phyloP scores from a whole-genome alignment of 1,140 invertebrate genomes.

The Melanaphis sacchari region DNA sequence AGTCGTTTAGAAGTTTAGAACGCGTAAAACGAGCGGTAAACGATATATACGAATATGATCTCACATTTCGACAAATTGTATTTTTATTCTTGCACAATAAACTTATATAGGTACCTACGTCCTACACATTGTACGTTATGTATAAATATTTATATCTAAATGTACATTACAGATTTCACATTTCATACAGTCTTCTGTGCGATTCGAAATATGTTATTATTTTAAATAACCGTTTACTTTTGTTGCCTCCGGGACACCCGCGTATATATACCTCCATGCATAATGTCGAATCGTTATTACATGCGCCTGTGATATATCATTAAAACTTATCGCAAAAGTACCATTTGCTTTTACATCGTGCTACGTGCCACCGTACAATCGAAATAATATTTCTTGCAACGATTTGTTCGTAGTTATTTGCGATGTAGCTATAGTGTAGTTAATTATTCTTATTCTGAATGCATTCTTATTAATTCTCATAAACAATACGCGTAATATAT shows the following conservation, averaged over 20 bases:
- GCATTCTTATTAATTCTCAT: background rate
- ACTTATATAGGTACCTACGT: background rate
- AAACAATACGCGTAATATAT: background rate
- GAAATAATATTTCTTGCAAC: background rate
- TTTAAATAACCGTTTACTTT: conserved; percentile 5
- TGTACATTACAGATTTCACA: background rate
- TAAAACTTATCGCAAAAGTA: background rate
- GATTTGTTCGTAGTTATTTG: background rate
- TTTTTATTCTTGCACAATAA: background rate
- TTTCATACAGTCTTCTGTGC: background rate
- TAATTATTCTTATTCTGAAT: background rate
- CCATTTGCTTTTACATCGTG: background rate
- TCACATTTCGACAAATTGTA: background rate
- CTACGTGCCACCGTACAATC: background rate
- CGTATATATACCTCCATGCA: background rate
- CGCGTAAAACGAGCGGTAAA: background rate
- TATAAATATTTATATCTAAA: background rate
- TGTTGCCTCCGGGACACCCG: background rate
- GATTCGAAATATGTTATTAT: background rate
- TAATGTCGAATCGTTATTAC: background rate
- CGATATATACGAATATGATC: background rate
- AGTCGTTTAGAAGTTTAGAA: background rate
- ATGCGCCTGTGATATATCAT: background rate
- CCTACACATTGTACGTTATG: background rate
- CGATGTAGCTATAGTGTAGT: no score